Conservation (phyloP, 2,797 vertebrate species). For the Toxotes lorentzi region DNA sequence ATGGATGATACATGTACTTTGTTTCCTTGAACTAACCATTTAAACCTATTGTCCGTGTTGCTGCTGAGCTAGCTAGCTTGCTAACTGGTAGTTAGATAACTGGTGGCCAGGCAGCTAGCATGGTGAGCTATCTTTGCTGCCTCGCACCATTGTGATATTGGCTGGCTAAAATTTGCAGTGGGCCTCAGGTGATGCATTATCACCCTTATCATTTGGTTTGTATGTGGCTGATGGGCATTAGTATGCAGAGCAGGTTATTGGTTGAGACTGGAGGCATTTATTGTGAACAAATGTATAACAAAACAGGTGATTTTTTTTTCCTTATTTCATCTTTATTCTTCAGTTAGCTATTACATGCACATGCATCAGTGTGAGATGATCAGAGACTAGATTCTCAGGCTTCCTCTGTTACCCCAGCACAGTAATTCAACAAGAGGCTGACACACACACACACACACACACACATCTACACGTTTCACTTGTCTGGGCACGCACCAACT, state of each 20-base stretch:
- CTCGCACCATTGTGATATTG: neutral
- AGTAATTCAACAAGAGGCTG: constrained; percentile 17
- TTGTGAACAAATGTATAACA: neutral
- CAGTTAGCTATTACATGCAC: neutral
- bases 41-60: neutral
- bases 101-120: neutral
- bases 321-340: constrained; percentile 10
- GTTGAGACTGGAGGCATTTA: constrained; percentile 13
- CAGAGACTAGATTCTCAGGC: constrained; percentile 8
- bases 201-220: neutral
- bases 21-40: neutral
- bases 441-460: constrained; percentile 6
- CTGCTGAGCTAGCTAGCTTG: neutral
- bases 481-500: constrained; percentile 55
- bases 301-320: constrained; percentile 13
- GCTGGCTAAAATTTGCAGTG: neutral
- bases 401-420: constrained; percentile 23
- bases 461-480: constrained; percentile 45
- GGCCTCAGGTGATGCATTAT: no score
- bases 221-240: neutral
- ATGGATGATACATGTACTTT: neutral
- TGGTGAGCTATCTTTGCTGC: neutral
- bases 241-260: neutral
- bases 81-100: neutral
- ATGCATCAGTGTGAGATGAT: constrained; percentile 27